A percentile compares a stretch with the other conserved stretches of the same genome.
Conservation (phyloP, 2,113 vertebrate species). For the Mohoua ochrocephala region DNA sequence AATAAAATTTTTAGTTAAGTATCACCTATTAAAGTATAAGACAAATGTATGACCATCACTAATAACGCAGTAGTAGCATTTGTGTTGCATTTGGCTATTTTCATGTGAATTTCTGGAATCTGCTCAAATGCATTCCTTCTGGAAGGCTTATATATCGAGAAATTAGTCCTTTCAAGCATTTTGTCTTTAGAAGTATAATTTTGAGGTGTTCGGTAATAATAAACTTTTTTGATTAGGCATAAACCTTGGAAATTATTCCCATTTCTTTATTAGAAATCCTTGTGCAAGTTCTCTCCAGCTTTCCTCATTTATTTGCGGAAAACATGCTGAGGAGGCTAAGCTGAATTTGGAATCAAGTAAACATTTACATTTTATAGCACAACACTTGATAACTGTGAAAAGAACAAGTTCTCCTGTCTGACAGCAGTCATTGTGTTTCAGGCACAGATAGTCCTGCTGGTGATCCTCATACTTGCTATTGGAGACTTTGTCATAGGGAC, state of each 20-base stretch:
- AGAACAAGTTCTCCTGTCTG: neutral
- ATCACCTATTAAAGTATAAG: neutral
- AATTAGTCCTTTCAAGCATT: neutral
- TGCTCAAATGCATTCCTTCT: neutral
- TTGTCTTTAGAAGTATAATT: neutral
- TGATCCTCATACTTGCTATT: constrained; percentile 90
- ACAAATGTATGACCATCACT: neutral
- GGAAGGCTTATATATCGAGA: neutral
- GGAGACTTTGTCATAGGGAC: constrained; percentile 90
- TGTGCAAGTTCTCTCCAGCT: neutral
- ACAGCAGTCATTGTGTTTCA: constrained; percentile 59
- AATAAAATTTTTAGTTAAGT: neutral
- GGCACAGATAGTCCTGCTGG: constrained; percentile 93
- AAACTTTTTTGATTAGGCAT: neutral
- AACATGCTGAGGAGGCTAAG: neutral
- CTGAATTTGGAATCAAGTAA: neutral
- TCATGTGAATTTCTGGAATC: neutral
- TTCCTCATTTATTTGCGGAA: neutral
- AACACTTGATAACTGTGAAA: neutral
- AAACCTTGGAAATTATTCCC: neutral
- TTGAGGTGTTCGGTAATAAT: accelerated
- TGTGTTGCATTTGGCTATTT: neutral
- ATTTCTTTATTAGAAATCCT: neutral
- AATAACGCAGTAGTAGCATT: neutral
- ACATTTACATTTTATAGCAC: neutral